Percentiles rank a stretch among this genome's conserved stretches.
Conservation (phyloP, 2,888 invertebrate genomes). For the Sphecodes monilicornis region DNA sequence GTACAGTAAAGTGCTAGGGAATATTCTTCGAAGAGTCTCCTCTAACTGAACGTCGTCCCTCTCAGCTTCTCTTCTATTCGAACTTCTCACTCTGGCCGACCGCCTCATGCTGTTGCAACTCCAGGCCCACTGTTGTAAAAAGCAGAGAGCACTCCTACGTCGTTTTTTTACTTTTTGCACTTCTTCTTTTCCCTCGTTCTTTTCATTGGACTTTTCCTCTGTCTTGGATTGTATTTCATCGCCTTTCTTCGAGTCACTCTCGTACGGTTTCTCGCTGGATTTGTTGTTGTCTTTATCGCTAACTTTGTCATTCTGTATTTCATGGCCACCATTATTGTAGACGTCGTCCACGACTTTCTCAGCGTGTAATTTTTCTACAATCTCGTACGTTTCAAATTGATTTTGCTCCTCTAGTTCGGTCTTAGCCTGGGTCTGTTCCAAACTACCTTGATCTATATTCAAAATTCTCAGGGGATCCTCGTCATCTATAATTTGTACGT, state of each 20-base stretch:
- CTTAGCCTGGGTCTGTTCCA: constrained; percentile 65
- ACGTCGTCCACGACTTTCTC: constrained; percentile 73
- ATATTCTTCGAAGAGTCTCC: constrained; percentile 88
- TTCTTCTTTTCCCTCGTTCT: constrained; percentile 84
- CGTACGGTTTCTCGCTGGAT: constrained; percentile 70
- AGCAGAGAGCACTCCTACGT: constrained; percentile 90
- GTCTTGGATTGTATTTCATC: constrained; percentile 71
- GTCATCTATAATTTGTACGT: constrained; percentile 78
- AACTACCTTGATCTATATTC: constrained; percentile 68
- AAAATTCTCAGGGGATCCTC: constrained; percentile 74
- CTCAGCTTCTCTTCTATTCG: constrained; percentile 86
- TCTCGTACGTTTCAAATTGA: constrained; percentile 58
- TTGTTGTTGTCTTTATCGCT: constrained; percentile 80
- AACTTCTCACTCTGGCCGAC: constrained; percentile 84
- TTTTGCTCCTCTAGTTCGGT: constrained; percentile 64
- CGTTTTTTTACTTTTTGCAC: constrained; percentile 87
- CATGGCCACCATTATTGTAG: constrained; percentile 62
- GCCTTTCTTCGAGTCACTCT: constrained; percentile 73
- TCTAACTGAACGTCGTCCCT: constrained; percentile 88
- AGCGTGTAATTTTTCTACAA: constrained; percentile 79
- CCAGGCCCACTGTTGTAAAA: constrained; percentile 92
- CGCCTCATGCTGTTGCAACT: constrained; percentile 86
- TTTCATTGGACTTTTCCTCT: constrained; percentile 80
- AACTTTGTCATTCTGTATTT: constrained; percentile 81
- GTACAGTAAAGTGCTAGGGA: constrained; percentile 87